Percentiles rank a stretch among this genome's conserved stretches.
These are phyloP conservation scores for Protonibea diacanthus DNA, from an alignment of 2,797 vertebrate genomes.

Conservation along the genomic window DNA sequence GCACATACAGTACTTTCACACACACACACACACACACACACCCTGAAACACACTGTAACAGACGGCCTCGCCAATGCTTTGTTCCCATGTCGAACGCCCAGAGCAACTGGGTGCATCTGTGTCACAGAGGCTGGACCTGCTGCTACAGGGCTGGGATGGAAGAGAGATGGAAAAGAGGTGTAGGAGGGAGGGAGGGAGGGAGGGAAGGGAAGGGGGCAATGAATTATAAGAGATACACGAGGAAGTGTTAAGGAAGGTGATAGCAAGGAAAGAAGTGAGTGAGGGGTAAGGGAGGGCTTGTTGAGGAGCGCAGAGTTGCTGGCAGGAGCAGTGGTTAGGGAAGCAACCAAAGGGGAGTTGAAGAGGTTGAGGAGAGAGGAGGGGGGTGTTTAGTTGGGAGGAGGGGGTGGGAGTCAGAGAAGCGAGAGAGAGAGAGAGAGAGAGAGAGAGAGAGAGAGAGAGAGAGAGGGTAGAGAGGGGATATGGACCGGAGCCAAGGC, in stretches of 20 bases:
- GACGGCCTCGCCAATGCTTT: conserved; percentile 78
- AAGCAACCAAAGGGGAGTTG: conserved; percentile 67
- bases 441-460: conserved; percentile 31
- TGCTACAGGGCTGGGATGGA: conserved; percentile 75
- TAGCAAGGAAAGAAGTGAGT: conserved; percentile 50
- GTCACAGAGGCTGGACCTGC: conserved; percentile 84
- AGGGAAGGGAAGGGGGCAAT: conserved; percentile 26
- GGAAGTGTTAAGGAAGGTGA: conserved; percentile 68
- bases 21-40: conserved; percentile 41
- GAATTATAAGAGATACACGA: conserved; percentile 60
- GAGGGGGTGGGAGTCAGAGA: conserved; percentile 66
- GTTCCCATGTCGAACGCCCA: conserved; percentile 77
- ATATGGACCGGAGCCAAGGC: conserved; percentile 80
- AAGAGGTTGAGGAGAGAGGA: conserved; percentile 60
- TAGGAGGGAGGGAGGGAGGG: neutral
- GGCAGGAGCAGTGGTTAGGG: conserved; percentile 58
- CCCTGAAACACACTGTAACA: conserved; percentile 66
- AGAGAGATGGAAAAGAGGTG: conserved; percentile 45
- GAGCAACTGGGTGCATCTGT: conserved; percentile 74
- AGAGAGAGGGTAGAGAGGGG: conserved; percentile 76
- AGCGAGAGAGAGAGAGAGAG: conserved; percentile 55
- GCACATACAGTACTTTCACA: conserved; percentile 16
- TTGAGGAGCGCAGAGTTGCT: conserved; percentile 53
- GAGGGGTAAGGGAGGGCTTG: conserved; percentile 31
- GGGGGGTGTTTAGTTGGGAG: conserved; percentile 50